These are phyloP conservation scores for Cataglyphis albicans DNA, from an alignment of 2,888 invertebrate genomes.

Conservation along the genomic window DNA sequence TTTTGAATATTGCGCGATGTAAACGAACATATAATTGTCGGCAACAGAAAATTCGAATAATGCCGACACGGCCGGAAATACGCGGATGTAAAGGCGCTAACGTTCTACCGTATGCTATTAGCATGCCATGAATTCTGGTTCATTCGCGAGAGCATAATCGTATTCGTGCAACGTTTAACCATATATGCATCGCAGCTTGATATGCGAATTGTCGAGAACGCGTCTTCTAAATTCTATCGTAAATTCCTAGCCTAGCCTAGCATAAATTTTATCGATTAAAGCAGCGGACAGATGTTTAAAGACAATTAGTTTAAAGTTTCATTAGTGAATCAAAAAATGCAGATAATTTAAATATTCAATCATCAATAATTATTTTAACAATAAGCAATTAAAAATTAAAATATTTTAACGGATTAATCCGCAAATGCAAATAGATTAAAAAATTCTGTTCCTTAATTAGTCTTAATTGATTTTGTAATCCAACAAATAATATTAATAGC, in stretches of 20 bases:
- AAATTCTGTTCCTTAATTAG: not conserved
- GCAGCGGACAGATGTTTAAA: not conserved
- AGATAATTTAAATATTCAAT: not conserved
- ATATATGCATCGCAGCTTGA: not conserved
- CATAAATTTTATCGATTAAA: not conserved
- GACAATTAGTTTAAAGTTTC: not conserved
- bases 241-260: not conserved
- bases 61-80: not conserved
- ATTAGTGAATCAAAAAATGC: not conserved
- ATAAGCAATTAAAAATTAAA: not conserved
- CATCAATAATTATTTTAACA: not conserved
- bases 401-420: not conserved
- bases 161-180: not conserved
- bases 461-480: not conserved
- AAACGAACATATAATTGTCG: not conserved
- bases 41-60: slow-evolving; percentile 33
- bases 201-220: not conserved
- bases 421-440: not conserved
- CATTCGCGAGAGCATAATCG: not conserved
- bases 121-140: slow-evolving; percentile 23
- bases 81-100: slow-evolving; percentile 17
- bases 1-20: not conserved
- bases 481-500: not conserved
- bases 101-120: not conserved
- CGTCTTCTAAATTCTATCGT: slow-evolving; percentile 6